These are phyloP conservation scores for Crotalus tigris DNA, from an alignment of 2,113 vertebrate species.

Conservation along the genomic window DNA sequence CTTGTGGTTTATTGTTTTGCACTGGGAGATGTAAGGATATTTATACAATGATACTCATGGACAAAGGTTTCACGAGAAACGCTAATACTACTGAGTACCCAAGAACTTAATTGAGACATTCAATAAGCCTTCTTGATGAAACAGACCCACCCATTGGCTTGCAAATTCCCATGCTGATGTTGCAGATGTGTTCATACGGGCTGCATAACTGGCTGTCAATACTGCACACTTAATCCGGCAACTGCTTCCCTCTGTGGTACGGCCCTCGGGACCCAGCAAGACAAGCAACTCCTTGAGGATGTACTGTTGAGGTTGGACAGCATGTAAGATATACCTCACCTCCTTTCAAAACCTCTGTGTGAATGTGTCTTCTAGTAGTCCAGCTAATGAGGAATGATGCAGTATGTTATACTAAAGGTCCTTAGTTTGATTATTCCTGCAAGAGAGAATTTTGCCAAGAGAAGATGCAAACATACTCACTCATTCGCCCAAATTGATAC, in stretches of 20 bases:
- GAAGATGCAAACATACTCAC: constrained; percentile 41
- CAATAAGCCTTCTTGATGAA: background rate
- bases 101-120: background rate
- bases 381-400: constrained; percentile 25
- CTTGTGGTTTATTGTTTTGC: background rate
- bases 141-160: too few relatives aligned
- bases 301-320: background rate
- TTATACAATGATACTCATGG: background rate
- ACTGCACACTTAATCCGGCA: background rate
- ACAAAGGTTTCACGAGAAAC: background rate
- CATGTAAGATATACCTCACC: background rate
- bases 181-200: background rate
- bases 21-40: background rate
- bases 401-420: background rate
- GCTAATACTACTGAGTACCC: background rate
- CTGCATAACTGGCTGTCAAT: background rate
- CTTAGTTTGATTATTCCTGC: constrained; percentile 39
- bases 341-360: constrained; percentile 21
- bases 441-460: constrained; percentile 42
- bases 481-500: constrained; percentile 28
- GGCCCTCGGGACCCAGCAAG: background rate
- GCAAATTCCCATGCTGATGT: background rate
- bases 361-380: constrained; percentile 14
- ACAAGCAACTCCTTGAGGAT: background rate
- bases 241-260: background rate